These are phyloP conservation scores for Antechinus stuartii DNA, from an alignment of 2,113 vertebrate genomes.

Conservation along the genomic window DNA sequence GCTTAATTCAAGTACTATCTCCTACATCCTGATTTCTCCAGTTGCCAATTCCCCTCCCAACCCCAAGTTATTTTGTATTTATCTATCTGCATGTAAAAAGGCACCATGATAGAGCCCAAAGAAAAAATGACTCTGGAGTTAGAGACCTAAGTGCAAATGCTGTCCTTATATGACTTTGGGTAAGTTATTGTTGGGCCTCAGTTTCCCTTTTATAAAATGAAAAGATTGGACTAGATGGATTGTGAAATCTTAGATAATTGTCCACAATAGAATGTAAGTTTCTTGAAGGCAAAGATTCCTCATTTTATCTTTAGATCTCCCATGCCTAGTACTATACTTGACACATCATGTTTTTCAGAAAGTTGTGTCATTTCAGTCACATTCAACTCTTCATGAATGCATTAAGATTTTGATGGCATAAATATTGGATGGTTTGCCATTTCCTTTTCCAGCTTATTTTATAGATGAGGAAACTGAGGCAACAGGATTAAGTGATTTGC, in stretches of 20 bases:
- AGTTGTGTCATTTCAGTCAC: neutral
- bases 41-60: neutral
- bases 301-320: neutral
- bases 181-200: neutral
- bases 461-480: neutral
- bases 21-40: neutral
- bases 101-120: neutral
- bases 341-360: neutral
- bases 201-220: neutral
- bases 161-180: neutral
- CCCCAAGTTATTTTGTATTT: neutral
- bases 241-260: neutral
- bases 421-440: no score
- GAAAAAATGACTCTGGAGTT: neutral
- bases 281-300: neutral
- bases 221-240: neutral
- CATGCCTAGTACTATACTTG: no score
- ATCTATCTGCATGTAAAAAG: neutral
- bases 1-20: neutral
- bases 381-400: neutral
- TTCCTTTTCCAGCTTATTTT: neutral
- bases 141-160: neutral
- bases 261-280: neutral
- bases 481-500: neutral
- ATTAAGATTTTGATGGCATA: neutral